Evolutionary conservation across 2,888 invertebrate species (phyloP), one percentile per base, ranked within the genome.

Genomic region (Hoplodrina ambigua): DNA sequence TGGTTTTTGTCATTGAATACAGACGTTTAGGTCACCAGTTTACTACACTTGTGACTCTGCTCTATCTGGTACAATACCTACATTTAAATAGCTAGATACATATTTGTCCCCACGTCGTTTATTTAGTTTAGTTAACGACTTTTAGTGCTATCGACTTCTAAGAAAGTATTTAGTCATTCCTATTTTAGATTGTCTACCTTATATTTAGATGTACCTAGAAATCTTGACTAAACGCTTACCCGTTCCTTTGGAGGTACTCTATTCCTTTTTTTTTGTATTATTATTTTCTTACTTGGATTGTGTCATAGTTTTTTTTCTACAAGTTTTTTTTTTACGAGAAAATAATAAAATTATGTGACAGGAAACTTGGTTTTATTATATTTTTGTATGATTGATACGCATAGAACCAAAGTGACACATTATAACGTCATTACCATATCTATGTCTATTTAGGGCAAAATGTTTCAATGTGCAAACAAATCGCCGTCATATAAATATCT

Each of bases 401-500:
- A 54, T 74, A 15, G 25, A 13, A 57, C 3, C 20, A 72, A 49
- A 33, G 52, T 72, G 56, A 53, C 11, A 57, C 6, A 72, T 33
- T 56, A 30, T 77, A 78, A 71, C 50, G 72, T 73, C 57, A 57
- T 30, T 70, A 54, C 41, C n/a, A 46, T 69, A 53, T 37, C 37
- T 30, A 30, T 53, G 20, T 57, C 46, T 55, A 49, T 55, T 33
- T 7, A 41, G 64, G 37, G 74, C 56, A 65, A 53, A 60, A 60
- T n/a, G 15, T 57, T 60, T 50, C 52, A 20, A 30, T 44, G 55
- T 64, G 41, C 52, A 60, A 59, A 64, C 57, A 78, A 75, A 79
- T 74, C 60, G 76, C 68, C 74, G 71, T 72, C 76, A 69, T 82
- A 59, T 72, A 80, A 78, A 80, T 81, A 80, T 78, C 73, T 77